Base-by-base conservation (phyloP, 1,140 invertebrate genomes). In the Eufriesea mexicana region DNA sequence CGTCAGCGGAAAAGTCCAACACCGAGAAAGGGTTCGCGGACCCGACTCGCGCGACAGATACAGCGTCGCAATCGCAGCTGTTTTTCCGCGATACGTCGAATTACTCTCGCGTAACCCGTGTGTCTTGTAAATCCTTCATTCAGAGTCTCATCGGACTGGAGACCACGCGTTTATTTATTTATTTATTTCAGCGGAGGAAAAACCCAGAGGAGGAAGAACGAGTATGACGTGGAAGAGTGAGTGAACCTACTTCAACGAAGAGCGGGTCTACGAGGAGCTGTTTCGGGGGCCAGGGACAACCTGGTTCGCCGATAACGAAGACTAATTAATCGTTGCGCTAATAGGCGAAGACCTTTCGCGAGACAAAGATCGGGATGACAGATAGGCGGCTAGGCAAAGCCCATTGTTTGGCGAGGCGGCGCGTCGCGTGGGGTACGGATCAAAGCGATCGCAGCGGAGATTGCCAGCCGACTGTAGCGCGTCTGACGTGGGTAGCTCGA, bases 261-360 rank as follows among this genome's bases (percentile, higher is more conserved):
- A n/a, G n/a, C n/a, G n/a, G n/a, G n/a, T n/a, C n/a, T n/a, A n/a
- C n/a, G n/a, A n/a, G n/a, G n/a, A n/a, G n/a, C n/a, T n/a, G n/a
- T n/a, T n/a, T n/a, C n/a, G n/a, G 35, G 35, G 1, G 35, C 4
- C 35, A 35, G 35, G 49, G 28, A 2, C 0, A 16, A 35, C 20
- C 12, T 18, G 47, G n/a, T 12, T 47, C 9, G 79, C 20, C 20
- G 25, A 78, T 70, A 54, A 83, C 35, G 23, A 12, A 12, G 28
- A 23, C 55, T 57, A 67, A 75, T 67, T 76, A 76, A 82, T 76
- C 49, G 55, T 55, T 14, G 42, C 42, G 72, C 70, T 82, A 82
- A 82, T 82, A 73, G 74, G 47, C 57, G 66, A 70, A 62, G 81
- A 78, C 57, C 81, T 83, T 78, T 77, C 72, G 55, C 28, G 55